These are phyloP conservation scores for Pomatorhinus ruficollis DNA, from an alignment of 2,113 vertebrate genomes.

Conservation along the genomic window DNA sequence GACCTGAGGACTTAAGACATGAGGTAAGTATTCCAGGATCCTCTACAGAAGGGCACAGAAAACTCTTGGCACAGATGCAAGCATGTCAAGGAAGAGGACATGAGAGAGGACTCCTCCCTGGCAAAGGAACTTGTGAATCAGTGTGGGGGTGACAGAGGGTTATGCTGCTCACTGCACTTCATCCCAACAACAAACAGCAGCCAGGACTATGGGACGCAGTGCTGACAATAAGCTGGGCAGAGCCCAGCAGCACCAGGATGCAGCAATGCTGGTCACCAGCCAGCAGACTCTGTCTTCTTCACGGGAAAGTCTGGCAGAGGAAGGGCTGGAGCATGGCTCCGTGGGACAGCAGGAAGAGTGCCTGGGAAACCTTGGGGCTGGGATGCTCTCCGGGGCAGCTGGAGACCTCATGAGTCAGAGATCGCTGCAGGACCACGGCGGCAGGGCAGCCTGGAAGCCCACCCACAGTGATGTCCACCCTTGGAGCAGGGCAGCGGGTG, in stretches of 20 bases:
- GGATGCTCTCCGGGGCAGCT: neutral
- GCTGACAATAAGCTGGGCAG: neutral
- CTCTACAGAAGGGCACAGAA: neutral
- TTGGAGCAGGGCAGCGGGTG: neutral
- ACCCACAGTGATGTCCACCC: neutral
- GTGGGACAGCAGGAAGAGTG: neutral
- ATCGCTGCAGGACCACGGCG: rapidly evolving
- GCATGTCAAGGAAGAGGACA: neutral
- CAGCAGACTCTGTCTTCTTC: neutral
- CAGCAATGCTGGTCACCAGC: neutral
- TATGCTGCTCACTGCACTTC: neutral
- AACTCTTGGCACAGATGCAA: neutral
- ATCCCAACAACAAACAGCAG: neutral
- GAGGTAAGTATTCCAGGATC: neutral
- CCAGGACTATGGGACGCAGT: neutral
- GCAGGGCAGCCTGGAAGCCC: neutral
- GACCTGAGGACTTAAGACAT: neutral
- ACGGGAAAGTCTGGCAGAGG: neutral
- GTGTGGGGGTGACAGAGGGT: rapidly evolving
- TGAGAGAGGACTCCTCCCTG: neutral
- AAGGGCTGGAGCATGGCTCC: neutral
- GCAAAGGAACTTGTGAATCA: neutral
- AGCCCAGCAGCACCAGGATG: neutral
- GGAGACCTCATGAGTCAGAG: neutral
- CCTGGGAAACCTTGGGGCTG: neutral